A percentile compares a stretch with the other conserved stretches of the same genome.
Conservation (phyloP, 2,113 vertebrate species). For the Siphamia tubifer region DNA sequence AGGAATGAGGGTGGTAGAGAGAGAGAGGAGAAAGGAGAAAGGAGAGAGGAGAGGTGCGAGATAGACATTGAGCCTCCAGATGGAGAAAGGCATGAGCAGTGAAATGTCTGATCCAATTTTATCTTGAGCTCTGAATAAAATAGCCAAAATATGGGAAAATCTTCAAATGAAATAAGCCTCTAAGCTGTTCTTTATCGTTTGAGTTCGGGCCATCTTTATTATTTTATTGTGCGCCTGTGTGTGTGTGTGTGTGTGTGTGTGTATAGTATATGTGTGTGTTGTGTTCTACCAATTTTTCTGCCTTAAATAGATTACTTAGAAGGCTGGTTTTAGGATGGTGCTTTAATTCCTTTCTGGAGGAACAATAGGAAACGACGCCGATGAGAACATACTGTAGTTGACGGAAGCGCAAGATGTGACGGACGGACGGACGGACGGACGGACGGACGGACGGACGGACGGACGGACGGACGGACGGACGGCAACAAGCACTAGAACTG, state of each 20-base stretch:
- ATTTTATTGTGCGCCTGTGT: conserved; percentile 1
- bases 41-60: conserved; percentile 28
- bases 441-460: too few relatives aligned
- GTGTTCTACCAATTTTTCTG: not conserved
- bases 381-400: not conserved
- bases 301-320: conserved; percentile 16
- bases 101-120: conserved; percentile 67
- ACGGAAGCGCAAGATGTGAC: not conserved
- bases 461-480: too few relatives aligned
- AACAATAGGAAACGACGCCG: not conserved
- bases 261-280: not conserved
- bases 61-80: conserved; percentile 62
- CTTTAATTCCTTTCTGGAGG: conserved; percentile 15
- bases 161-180: conserved; percentile 66
- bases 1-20: conserved; percentile 22
- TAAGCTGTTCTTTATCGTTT: conserved; percentile 62
- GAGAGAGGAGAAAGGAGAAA: conserved; percentile 5
- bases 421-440: not conserved
- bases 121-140: conserved; percentile 58
- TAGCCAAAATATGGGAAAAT: conserved; percentile 58
- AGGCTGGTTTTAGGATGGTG: conserved; percentile 5
- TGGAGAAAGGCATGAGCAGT: conserved; percentile 57
- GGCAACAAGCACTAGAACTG: too few relatives aligned
- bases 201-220: conserved; percentile 48
- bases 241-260: not conserved